Evolutionary conservation across 2,113 vertebrate species (phyloP).

Genomic region (Chamaetylas fuelleborni): DNA sequence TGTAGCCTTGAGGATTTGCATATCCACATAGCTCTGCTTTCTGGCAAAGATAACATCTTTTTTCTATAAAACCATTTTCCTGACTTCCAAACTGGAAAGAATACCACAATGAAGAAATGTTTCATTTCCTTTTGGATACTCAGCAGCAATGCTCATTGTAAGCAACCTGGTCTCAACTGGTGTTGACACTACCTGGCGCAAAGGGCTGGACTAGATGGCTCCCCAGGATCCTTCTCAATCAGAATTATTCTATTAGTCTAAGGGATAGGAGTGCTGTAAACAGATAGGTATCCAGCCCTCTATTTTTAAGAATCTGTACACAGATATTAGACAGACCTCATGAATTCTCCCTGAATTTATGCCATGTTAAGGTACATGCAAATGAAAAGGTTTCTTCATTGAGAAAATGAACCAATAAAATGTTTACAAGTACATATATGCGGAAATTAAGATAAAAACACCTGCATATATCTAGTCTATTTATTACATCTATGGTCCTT

Average conservation of each 20-base stretch:
- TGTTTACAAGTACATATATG: not conserved
- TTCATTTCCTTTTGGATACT: not conserved
- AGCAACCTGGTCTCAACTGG: not conserved
- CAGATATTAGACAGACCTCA: not conserved
- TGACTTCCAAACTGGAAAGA: not conserved
- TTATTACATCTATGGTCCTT: not conserved
- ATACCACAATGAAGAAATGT: not conserved
- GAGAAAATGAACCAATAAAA: not conserved
- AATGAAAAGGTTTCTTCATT: not conserved
- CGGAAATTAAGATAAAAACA: not conserved
- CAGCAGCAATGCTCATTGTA: not conserved
- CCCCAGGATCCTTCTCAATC: not conserved
- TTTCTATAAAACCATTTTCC: not conserved
- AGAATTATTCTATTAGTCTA: not conserved
- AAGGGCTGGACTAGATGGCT: not conserved
- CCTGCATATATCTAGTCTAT: not conserved
- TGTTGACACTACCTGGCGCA: not conserved
- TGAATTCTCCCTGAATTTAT: not conserved
- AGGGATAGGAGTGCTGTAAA: not conserved
- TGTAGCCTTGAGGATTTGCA: not conserved
- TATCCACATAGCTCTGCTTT: not conserved
- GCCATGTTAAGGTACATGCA: not conserved
- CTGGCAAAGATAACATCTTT: not conserved
- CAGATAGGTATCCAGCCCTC: not conserved
- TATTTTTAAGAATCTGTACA: not conserved